Conservation (phyloP, 1,140 invertebrate species). For the Oncopodura yosiiana region DNA sequence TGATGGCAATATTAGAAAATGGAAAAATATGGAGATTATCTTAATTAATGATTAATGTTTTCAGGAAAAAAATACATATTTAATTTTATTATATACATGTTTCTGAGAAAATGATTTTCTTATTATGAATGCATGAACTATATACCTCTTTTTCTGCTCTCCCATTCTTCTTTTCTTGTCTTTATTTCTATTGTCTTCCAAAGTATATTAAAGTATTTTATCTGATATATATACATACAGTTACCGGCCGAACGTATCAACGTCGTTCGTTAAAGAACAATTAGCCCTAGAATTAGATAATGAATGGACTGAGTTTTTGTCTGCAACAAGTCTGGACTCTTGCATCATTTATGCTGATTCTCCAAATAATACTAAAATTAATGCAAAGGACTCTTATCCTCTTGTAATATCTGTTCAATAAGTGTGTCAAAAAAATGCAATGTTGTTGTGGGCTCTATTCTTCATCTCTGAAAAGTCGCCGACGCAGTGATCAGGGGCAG, state of each 20-base stretch:
- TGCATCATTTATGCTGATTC: constrained; percentile 30
- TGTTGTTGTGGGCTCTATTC: no score
- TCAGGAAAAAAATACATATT: neutral
- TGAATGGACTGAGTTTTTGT: constrained; percentile 32
- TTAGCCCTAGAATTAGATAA: constrained; percentile 24
- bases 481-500: no score
- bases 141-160: constrained; percentile 3
- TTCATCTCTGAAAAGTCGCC: no score
- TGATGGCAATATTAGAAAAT: no score
- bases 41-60: neutral
- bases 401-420: constrained; percentile 12
- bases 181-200: no score
- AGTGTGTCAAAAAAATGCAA: no score
- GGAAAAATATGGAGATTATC: constrained; percentile 7
- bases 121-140: constrained; percentile 4
- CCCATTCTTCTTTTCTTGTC: neutral
- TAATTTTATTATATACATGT: constrained; percentile 1
- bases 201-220: constrained; percentile 9
- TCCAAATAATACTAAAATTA: constrained; percentile 30
- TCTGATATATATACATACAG: constrained; percentile 26
- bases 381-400: constrained; percentile 30
- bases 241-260: constrained; percentile 31
- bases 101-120: neutral
- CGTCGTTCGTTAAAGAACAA: constrained; percentile 30
- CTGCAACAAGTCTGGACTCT: constrained; percentile 29